Evolutionary conservation across 2,797 vertebrate genomes (phyloP), one percentile per base, ranked within the genome.

Genomic region (Lepus townsendii): DNA sequence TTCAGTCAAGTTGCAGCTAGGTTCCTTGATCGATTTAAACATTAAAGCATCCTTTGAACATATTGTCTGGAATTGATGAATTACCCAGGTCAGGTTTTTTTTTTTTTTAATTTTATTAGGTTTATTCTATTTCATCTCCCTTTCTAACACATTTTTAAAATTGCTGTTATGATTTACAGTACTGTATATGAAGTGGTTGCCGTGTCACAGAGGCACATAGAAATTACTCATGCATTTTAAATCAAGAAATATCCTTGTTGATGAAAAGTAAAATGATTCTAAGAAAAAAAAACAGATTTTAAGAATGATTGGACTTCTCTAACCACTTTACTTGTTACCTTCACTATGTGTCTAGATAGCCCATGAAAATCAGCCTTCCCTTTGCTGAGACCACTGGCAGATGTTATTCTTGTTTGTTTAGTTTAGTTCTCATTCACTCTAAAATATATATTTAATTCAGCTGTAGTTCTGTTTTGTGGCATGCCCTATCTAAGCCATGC

Each of bases 381-480:
- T 93, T 96, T 95, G 96, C 96, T 97, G 95, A 97, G 97, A 96
- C 80, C 76, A 62, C 0, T 71, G 52, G 88, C 95, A 96, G 83
- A 63, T 52, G 63, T 93, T 97, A 84, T 84, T 97, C 95, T 88
- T 95, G 92, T 97, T 96, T 96, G 95, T 96, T 96, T 96, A 94
- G 83, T 91, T 97, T 94, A 83, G 77, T 90, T 97, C 80, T 96
- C 97, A 96, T 97, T 97, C 95, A 94, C 92, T 95, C 91, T 84
- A 93, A 98, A 97, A 97, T 86, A 97, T 83, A 90, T 79, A 92
- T 52, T 30, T 93, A 93, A 88, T 95, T 95, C 68, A 52, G 38
- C 65, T 52, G 52, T 62, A 47, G 0, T 76, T 96, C 83, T 97
- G 95, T 97, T 95, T 83, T 79, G 94, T 96, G 95, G 71, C 92